phyloP scores from a whole-genome alignment of 1,140 invertebrate species.

The Drosophila tristis region DNA sequence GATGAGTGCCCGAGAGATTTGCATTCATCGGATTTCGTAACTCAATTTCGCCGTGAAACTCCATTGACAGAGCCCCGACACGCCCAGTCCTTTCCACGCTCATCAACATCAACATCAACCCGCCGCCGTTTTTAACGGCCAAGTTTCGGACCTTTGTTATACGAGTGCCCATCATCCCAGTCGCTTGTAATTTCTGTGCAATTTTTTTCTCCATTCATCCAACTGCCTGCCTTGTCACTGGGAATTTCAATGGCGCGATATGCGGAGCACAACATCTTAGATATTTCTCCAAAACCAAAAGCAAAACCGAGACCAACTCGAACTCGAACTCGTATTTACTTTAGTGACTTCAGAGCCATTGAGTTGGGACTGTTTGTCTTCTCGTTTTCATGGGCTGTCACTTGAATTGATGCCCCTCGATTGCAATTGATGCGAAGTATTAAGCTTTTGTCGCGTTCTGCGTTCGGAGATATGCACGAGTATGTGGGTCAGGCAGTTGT shows the following conservation, averaged over 20 bases:
- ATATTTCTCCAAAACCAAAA: conserved; percentile 19
- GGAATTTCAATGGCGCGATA: conserved; percentile 33
- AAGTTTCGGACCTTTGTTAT: conserved; percentile 52
- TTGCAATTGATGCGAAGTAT: conserved; percentile 67
- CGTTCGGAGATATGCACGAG: neutral
- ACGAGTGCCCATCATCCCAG: conserved; percentile 14
- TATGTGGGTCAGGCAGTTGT: conserved; percentile 58
- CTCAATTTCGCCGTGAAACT: conserved; percentile 46
- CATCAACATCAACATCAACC: conserved; percentile 50
- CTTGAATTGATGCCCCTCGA: conserved; percentile 65
- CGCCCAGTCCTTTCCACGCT: conserved; percentile 65
- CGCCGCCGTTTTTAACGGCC: neutral
- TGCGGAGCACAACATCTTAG: conserved; percentile 16
- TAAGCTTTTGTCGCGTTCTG: conserved; percentile 49
- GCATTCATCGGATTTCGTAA: conserved; percentile 32
- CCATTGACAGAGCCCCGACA: conserved; percentile 58
- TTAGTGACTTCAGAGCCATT: conserved; percentile 58
- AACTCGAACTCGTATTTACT: conserved; percentile 42
- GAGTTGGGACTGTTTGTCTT: conserved; percentile 68
- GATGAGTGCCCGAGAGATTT: conserved; percentile 30
- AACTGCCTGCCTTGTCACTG: conserved; percentile 31
- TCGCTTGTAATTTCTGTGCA: conserved; percentile 51
- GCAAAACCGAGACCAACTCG: too few species aligned
- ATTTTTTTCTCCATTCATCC: conserved; percentile 15
- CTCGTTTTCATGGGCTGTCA: conserved; percentile 77